phyloP scores from a whole-genome alignment of 2,888 invertebrate genomes.

The Himalopsyche japonica region DNA sequence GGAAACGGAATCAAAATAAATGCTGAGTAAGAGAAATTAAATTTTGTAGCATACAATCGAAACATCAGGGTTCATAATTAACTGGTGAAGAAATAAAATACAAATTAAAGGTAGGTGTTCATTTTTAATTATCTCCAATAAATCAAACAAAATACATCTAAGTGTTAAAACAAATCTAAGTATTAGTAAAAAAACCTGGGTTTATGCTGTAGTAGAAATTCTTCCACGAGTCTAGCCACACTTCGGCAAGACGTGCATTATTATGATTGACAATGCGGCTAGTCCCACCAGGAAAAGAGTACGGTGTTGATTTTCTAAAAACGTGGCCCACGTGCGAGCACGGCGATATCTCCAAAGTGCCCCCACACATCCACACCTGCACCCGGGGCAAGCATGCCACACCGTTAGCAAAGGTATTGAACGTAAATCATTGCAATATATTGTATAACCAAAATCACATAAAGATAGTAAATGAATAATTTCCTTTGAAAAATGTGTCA shows the following conservation, averaged over 20 bases:
- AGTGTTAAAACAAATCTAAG: slow-evolving; percentile 7
- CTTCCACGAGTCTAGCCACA: slow-evolving; percentile 99
- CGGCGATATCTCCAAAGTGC: slow-evolving; percentile 89
- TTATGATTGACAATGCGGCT: slow-evolving; percentile 98
- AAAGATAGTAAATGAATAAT: too few relatives aligned
- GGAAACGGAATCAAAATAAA: too few relatives aligned
- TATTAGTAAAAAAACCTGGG: slow-evolving; percentile 71
- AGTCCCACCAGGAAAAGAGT: slow-evolving; percentile 97
- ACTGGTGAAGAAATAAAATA: not conserved
- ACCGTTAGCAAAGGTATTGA: not conserved
- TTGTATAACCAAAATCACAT: not conserved
- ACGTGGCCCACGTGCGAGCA: slow-evolving; percentile 96
- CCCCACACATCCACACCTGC: slow-evolving; percentile 98
- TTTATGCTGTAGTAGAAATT: slow-evolving; percentile 98
- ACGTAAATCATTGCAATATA: not conserved
- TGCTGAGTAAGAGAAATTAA: too few relatives aligned
- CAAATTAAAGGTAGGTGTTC: not conserved
- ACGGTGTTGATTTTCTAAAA: slow-evolving; percentile 97
- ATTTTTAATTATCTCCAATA: not conserved
- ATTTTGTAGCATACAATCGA: too few relatives aligned
- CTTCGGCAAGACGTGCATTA: slow-evolving; percentile 96
- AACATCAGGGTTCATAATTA: too few relatives aligned
- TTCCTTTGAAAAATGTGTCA: too few relatives aligned
- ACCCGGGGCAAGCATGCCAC: slow-evolving; percentile 14
- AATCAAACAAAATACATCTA: slow-evolving; percentile 11